A percentile compares a stretch with the other conserved stretches of the same genome.
Evolutionary conservation across 2,797 vertebrate genomes (phyloP).

Genomic region (Falco berigora): DNA sequence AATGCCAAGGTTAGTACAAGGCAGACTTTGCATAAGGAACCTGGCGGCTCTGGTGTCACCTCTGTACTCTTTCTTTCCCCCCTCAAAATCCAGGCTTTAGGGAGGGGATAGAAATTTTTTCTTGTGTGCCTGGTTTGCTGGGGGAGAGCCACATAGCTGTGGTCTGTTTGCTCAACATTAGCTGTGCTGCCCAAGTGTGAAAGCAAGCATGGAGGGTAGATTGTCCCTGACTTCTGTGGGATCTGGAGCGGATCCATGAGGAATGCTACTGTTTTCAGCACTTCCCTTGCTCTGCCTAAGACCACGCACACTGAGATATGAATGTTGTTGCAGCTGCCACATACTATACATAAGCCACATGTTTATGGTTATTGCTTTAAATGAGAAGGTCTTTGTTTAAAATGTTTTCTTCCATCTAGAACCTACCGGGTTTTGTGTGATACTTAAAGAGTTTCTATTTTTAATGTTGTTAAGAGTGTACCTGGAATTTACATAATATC

Average conservation of each 20-base stretch:
- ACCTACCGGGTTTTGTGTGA: not conserved
- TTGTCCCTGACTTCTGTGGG: constrained; percentile 34
- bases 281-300: constrained; percentile 27
- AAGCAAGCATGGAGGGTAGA: constrained; percentile 13
- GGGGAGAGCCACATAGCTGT: not conserved
- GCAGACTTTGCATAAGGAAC: not conserved
- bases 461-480: not conserved
- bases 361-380: constrained; percentile 31
- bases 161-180: constrained; percentile 28
- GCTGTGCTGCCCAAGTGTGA: constrained; percentile 5
- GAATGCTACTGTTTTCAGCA: constrained; percentile 57
- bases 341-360: not conserved
- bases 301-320: constrained; percentile 22
- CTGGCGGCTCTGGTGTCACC: not conserved
- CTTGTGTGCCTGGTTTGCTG: not conserved
- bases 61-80: not conserved
- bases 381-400: not conserved
- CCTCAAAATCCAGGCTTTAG: not conserved
- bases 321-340: constrained; percentile 49
- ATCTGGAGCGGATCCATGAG: constrained; percentile 51
- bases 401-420: not conserved
- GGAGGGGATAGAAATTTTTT: not conserved
- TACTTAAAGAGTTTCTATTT: not conserved
- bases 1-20: not conserved
- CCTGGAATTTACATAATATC: not conserved